These are phyloP conservation scores for Hemichromis elongatus DNA, from an alignment of 2,113 vertebrate species.

Conservation along the genomic window DNA sequence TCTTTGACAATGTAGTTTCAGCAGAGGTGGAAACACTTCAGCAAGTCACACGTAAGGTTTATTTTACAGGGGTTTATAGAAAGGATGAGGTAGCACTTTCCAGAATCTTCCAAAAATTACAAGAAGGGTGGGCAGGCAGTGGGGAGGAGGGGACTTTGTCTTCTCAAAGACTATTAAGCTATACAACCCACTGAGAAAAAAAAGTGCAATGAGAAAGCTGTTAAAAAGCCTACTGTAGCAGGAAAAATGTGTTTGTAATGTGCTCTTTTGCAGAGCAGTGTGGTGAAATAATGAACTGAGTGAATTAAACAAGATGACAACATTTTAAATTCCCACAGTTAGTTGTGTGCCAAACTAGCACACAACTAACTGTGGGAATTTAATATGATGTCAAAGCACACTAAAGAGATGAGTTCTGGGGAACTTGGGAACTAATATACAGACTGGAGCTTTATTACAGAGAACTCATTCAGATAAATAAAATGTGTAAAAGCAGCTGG, in stretches of 20 bases:
- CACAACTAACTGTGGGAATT: not conserved
- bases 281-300: slow-evolving; percentile 22
- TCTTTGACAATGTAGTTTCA: not conserved
- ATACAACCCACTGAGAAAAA: slow-evolving; percentile 25
- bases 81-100: slow-evolving; percentile 64
- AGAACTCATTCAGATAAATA: not conserved
- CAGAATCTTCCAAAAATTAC: slow-evolving; percentile 55
- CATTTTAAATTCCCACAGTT: slow-evolving; percentile 26
- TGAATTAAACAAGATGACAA: slow-evolving; percentile 35
- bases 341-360: slow-evolving; percentile 12
- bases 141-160: slow-evolving; percentile 12
- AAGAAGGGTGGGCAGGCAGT: slow-evolving; percentile 15
- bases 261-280: not conserved
- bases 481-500: not conserved
- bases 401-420: not conserved
- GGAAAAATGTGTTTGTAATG: not conserved
- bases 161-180: slow-evolving; percentile 36
- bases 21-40: slow-evolving; percentile 32
- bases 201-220: slow-evolving; percentile 27
- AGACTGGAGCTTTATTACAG: not conserved
- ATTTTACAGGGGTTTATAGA: slow-evolving; percentile 44
- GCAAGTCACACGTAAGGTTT: slow-evolving; percentile 15
- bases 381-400: not conserved
- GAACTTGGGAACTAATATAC: not conserved
- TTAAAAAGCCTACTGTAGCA: slow-evolving; percentile 20